Conservation (phyloP, 2,888 invertebrate genomes). For the Selenia dentaria region DNA sequence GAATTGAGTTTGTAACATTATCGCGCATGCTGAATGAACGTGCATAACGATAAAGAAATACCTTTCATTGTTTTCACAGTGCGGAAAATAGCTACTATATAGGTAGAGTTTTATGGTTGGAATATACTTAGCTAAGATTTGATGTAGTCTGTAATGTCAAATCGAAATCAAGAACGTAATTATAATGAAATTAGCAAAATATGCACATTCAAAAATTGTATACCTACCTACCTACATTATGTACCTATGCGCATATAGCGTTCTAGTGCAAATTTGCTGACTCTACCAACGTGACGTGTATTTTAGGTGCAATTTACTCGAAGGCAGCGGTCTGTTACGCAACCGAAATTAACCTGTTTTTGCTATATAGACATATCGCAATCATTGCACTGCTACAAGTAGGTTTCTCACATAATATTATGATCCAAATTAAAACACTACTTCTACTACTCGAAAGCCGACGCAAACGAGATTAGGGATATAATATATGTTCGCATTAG, state of each 20-base stretch:
- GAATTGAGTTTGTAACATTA: constrained; percentile 39
- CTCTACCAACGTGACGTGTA: neutral
- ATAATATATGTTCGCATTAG: neutral
- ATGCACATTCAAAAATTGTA: neutral
- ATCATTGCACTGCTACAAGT: too few species aligned
- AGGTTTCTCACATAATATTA: too few species aligned
- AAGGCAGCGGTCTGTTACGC: constrained; percentile 5
- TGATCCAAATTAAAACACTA: too few species aligned
- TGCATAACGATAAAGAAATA: constrained; percentile 40
- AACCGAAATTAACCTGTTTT: constrained; percentile 17
- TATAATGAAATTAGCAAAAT: too few species aligned
- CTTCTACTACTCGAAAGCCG: too few species aligned
- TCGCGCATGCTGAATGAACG: constrained; percentile 37
- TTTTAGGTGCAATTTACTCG: neutral
- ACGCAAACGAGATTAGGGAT: too few species aligned
- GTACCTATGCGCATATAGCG: constrained; percentile 4
- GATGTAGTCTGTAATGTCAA: too few species aligned
- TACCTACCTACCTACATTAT: too few species aligned
- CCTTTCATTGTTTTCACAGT: constrained; percentile 16
- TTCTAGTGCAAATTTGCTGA: constrained; percentile 1
- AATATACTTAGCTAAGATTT: too few species aligned
- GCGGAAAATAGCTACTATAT: neutral
- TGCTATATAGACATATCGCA: too few species aligned
- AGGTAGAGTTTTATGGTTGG: neutral
- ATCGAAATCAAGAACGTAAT: too few species aligned